Base-by-base conservation (phyloP, 2,113 vertebrate genomes). In the Mus pahari region DNA sequence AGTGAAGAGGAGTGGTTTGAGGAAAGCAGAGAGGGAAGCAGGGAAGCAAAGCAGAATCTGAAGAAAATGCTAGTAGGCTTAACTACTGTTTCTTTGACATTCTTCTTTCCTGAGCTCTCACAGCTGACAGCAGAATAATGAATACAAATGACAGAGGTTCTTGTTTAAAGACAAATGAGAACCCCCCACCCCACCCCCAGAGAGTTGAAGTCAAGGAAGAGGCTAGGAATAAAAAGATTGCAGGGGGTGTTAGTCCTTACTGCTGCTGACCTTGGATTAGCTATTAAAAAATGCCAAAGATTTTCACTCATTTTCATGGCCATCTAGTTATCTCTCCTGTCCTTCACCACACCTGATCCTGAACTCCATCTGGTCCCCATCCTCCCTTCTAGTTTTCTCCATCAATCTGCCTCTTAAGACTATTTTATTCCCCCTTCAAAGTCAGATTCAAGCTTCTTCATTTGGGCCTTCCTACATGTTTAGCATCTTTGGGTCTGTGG, bases 211-310 rank as follows among this genome's bases (percentile, higher is more conserved):
- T 53, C 9, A 53, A 53, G 36, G 42, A 58, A 89, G 73, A 92
- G 64, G 26, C 31, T 8, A 31, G 4, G 55, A 91, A 74, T 79
- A 20, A 68, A 55, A 94, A 62, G 9, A 74, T n/a, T 83, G 33
- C 55, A 90, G 20, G 17, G 12, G 78, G 48, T 95, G 33, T 90
- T 60, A 92, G 50, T 62, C 42, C 92, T 93, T 89, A 93, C 50
- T 77, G 50, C 33, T 84, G 45, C 19, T 89, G 92, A 93, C 45
- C 89, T 97, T 28, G 24, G 84, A 48, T 96, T 91, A 77, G 28
- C 81, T 75, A 95, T 92, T 96, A 94, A 94, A 93, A 94, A 94
- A 94, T 90, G 70, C 22, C 84, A 92, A 87, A 92, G 53, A 7
- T 68, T 33, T 68, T 28, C 62, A 11, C 10, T 64, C 26, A 11